Conservation (phyloP, 1,140 invertebrate genomes). For the Drosophila pseudoananassae region DNA sequence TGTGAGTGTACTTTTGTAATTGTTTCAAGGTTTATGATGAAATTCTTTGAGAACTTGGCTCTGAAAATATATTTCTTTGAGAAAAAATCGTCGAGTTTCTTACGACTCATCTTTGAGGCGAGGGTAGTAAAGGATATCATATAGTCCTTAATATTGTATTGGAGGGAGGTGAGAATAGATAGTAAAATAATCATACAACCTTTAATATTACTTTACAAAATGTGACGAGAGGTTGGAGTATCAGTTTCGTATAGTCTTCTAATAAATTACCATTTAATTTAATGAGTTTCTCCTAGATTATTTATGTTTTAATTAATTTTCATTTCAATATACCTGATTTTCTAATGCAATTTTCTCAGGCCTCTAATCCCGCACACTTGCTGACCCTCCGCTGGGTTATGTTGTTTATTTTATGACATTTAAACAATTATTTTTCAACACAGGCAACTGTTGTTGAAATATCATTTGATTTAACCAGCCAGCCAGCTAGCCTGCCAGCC, state of each 20-base stretch:
- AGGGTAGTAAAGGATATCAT: background rate
- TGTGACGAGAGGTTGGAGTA: too few relatives aligned
- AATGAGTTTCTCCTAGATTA: too few relatives aligned
- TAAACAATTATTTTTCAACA: conserved; percentile 78
- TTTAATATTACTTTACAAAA: too few relatives aligned
- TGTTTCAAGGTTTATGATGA: conserved; percentile 17
- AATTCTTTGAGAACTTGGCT: conserved; percentile 1
- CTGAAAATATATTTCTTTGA: background rate
- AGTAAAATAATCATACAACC: too few relatives aligned
- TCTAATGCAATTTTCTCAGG: conserved; percentile 18
- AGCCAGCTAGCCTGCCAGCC: conserved; percentile 4
- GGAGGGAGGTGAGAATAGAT: too few relatives aligned
- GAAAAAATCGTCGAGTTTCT: background rate
- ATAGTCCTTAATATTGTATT: too few relatives aligned
- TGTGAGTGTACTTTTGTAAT: conserved; percentile 27
- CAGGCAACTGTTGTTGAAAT: conserved; percentile 63
- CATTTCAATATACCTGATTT: conserved; percentile 14
- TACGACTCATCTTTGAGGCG: background rate
- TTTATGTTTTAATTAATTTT: conserved; percentile 17
- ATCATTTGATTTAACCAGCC: conserved; percentile 55
- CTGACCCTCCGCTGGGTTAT: conserved; percentile 41
- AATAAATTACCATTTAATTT: background rate
- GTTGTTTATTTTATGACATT: conserved; percentile 70
- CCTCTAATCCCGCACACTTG: conserved; percentile 1
- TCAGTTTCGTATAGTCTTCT: background rate